Conservation (phyloP, 1,140 invertebrate species). For the Gonatopus flavifemur region DNA sequence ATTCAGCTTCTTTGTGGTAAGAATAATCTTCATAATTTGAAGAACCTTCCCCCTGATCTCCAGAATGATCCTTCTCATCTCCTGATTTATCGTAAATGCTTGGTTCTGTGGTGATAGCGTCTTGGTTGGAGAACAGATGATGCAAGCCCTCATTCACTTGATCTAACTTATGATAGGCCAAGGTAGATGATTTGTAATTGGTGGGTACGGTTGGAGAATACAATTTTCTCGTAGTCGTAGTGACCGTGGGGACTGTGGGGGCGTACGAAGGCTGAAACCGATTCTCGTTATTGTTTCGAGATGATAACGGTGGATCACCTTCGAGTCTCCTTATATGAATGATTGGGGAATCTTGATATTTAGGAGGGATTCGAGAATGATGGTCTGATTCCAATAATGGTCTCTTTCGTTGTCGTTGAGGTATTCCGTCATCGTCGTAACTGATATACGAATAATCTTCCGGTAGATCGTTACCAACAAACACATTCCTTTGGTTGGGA, state of each 20-base stretch:
- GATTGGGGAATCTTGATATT: slow-evolving; percentile 38
- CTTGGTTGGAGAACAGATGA: slow-evolving; percentile 37
- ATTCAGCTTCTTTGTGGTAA: not conserved
- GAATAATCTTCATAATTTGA: not conserved
- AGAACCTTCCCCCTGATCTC: not conserved
- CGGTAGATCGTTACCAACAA: slow-evolving; percentile 23
- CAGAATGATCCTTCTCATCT: not conserved
- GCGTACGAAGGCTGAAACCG: slow-evolving; percentile 45
- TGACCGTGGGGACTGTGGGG: slow-evolving; percentile 50
- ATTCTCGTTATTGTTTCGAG: slow-evolving; percentile 23
- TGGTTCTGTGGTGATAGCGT: slow-evolving; percentile 21
- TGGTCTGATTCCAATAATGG: not conserved
- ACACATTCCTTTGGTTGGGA: slow-evolving; percentile 19
- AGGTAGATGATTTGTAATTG: slow-evolving; percentile 36
- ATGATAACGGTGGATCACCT: slow-evolving; percentile 20
- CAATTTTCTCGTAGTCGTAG: slow-evolving; percentile 44
- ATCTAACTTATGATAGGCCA: slow-evolving; percentile 36
- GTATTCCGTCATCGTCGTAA: no score
- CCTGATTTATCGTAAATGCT: not conserved
- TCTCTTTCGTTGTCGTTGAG: not conserved
- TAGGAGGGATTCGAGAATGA: no score
- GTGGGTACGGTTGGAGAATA: slow-evolving; percentile 50
- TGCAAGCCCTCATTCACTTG: slow-evolving; percentile 41
- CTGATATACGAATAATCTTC: no score
- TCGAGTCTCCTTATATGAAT: slow-evolving; percentile 33